Conservation (phyloP, 1,140 invertebrate genomes). For the Trichonephila inaurata region DNA sequence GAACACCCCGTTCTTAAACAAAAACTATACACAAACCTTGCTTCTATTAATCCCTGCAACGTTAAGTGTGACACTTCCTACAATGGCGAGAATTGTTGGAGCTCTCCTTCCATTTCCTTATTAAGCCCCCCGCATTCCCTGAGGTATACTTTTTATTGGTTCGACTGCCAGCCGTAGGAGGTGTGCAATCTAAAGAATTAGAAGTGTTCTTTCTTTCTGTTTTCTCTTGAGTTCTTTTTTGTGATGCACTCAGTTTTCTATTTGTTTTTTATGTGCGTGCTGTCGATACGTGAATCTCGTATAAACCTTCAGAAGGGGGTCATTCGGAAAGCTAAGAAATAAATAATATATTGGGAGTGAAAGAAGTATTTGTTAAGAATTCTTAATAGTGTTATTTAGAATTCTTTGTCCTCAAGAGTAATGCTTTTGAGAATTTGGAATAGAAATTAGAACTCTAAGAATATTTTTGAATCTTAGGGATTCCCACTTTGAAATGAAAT, state of each 20-base stretch:
- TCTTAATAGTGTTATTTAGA: no score
- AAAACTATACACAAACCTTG: slow-evolving; percentile 37
- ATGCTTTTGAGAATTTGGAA: no score
- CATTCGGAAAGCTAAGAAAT: background rate
- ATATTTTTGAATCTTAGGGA: no score
- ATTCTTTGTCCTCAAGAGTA: no score
- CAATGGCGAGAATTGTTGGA: slow-evolving; percentile 28
- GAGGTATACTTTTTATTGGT: slow-evolving; percentile 10
- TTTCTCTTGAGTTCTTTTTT: background rate
- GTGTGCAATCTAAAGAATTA: slow-evolving; percentile 32
- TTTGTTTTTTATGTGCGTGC: slow-evolving; percentile 23
- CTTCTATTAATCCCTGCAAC: slow-evolving; percentile 28
- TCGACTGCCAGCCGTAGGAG: background rate
- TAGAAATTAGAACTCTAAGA: no score
- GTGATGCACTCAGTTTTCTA: background rate
- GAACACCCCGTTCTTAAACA: slow-evolving; percentile 26
- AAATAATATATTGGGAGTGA: background rate
- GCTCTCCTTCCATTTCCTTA: slow-evolving; percentile 24
- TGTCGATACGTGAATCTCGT: slow-evolving; percentile 30
- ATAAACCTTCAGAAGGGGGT: background rate
- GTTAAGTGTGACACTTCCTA: slow-evolving; percentile 30
- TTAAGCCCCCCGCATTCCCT: background rate
- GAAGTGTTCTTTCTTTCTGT: slow-evolving; percentile 11
- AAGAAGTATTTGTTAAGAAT: no score
- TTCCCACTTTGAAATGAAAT: no score